phyloP scores from a whole-genome alignment of 2,113 vertebrate genomes.

The Aldabrachelys gigantea region DNA sequence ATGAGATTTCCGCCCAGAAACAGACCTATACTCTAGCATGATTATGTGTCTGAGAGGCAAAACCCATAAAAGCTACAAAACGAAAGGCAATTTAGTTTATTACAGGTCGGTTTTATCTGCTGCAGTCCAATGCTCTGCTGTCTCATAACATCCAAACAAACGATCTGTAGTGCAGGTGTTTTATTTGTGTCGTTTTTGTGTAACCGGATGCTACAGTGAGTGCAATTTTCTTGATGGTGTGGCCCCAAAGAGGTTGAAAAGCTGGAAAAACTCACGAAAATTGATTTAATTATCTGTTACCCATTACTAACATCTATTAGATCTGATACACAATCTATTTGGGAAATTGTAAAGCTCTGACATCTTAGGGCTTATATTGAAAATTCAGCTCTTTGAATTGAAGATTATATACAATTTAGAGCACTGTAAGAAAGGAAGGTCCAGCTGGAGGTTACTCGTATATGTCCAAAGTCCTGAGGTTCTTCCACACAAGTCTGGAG shows the following conservation, averaged over 20 bases:
- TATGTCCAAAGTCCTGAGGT: neutral
- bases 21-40: fast-evolving
- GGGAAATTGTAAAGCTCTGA: neutral
- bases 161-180: fast-evolving
- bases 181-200: neutral
- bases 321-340: neutral
- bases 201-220: neutral
- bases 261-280: neutral
- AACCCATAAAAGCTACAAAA: neutral
- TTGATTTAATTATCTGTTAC: neutral
- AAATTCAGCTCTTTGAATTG: neutral
- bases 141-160: neutral
- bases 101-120: neutral
- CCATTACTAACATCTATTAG: neutral
- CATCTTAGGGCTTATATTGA: fast-evolving
- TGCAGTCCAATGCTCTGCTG: neutral
- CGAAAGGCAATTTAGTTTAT: neutral
- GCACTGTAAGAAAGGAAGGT: neutral
- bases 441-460: neutral
- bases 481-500: neutral
- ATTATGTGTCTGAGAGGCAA: fast-evolving
- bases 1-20: neutral
- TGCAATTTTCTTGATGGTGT: neutral
- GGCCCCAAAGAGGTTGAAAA: neutral
- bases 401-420: neutral